Conservation (phyloP, 2,888 invertebrate genomes). For the Dynastes hyllus region DNA sequence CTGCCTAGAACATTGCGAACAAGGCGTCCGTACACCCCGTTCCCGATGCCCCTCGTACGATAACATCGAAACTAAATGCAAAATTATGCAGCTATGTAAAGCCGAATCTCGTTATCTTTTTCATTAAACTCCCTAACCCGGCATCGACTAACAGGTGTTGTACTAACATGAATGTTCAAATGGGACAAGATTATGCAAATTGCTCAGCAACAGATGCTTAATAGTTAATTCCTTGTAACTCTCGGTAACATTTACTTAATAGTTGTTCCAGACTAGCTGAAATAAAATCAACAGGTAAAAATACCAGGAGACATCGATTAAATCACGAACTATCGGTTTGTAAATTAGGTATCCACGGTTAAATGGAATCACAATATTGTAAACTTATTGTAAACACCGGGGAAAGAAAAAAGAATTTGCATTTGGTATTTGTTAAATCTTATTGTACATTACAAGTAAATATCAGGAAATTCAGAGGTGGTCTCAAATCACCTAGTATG, state of each 20-base stretch:
- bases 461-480: too few species aligned
- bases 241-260: constrained; percentile 56
- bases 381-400: too few species aligned
- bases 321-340: background rate
- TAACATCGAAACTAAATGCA: constrained; percentile 48
- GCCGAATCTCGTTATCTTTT: constrained; percentile 52
- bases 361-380: too few species aligned
- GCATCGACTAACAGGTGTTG: constrained; percentile 53
- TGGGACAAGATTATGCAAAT: constrained; percentile 58
- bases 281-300: constrained; percentile 43
- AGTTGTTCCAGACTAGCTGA: constrained; percentile 28
- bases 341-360: background rate
- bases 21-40: constrained; percentile 21
- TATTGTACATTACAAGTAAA: too few species aligned
- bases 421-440: too few species aligned
- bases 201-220: constrained; percentile 57
- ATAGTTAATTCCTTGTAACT: constrained; percentile 57
- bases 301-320: background rate
- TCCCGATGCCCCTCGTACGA: constrained; percentile 25
- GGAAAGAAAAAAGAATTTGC: too few species aligned
- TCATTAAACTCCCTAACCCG: constrained; percentile 51
- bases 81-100: constrained; percentile 50
- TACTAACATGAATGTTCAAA: constrained; percentile 54
- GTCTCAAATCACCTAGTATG: too few species aligned
- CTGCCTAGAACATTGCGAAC: constrained; percentile 5